Base-by-base conservation (phyloP, 2,113 vertebrate species). In the Puma concolor region DNA sequence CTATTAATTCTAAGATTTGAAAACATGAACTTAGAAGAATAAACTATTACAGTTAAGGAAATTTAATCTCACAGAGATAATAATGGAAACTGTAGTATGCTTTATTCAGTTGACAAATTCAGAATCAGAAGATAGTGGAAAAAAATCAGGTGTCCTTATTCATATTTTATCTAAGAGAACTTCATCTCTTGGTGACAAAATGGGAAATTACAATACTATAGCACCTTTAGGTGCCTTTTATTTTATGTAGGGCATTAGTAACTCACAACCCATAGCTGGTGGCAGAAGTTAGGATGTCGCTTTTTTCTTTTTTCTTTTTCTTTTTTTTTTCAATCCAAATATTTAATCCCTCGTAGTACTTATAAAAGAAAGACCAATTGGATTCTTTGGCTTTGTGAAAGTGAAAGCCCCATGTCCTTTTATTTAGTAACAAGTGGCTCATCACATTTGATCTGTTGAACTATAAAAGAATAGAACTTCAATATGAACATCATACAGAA, bases 401-500 rank as follows among this genome's bases (percentile, higher is more conserved):
- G 84, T 69, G 69, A 95, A 95, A 96, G 66, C 88, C 81, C 31
- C 7, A 50, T 84, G 84, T 84, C 81, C 90, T 97, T 97, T 95
- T 84, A 96, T 96, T 96, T 94, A 95, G 33, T 97, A 89, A 94
- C 87, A 92, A 96, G 87, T 88, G 96, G 29, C 84, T 94, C 81
- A 82, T 97, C 91, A 94, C 67, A 88, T 97, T 97, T 97, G 88
- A 97, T 97, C 95, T 92, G 63, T 19, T 64, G 69, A 92, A 88
- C 57, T 95, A 84, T 84, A 92, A 98, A 97, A 97, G 96, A 88
- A 82, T 44, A 60, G 67, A 87, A 85, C 90, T 89, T 98, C 95
- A 97, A 95, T 94, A 74, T 88, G 92, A 95, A 97, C 95, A 97
- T 97, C 94, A 97, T n/a, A 97, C 23, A 76, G 48, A 85, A 81